Percentiles rank a stretch among this genome's conserved stretches.
These are phyloP conservation scores for Pachydiplax longipennis DNA, from an alignment of 2,888 invertebrate species.

Conservation along the genomic window DNA sequence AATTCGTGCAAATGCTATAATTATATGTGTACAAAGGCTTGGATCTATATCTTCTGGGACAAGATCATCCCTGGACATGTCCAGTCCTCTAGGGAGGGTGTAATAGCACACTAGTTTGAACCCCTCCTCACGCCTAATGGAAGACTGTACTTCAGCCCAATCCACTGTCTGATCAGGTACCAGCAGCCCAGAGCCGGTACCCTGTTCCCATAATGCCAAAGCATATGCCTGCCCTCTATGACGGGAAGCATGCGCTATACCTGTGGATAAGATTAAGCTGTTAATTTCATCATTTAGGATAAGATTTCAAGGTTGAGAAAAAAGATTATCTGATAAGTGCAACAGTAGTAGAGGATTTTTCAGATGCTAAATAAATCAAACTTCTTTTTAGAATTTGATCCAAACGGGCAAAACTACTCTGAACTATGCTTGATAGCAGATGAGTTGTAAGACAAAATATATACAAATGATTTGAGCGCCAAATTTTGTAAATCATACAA, in stretches of 20 bases:
- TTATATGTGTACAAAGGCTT: conserved; percentile 82
- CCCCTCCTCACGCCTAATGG: neutral
- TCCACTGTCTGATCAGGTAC: conserved; percentile 19
- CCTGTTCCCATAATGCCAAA: conserved; percentile 9
- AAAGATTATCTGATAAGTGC: neutral
- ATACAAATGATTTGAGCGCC: too few species aligned
- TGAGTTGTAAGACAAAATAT: too few species aligned
- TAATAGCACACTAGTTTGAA: conserved; percentile 74
- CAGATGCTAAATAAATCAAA: too few species aligned
- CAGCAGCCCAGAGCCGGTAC: conserved; percentile 11
- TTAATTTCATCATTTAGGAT: neutral
- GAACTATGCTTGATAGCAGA: too few species aligned
- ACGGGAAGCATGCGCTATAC: conserved; percentile 8
- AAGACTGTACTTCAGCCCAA: conserved; percentile 20
- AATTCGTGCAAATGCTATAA: conserved; percentile 76
- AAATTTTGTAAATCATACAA: too few species aligned
- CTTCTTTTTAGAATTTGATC: too few species aligned
- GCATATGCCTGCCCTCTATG: conserved; percentile 31
- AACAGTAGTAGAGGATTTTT: too few species aligned
- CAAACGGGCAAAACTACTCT: too few species aligned
- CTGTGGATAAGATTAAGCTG: neutral
- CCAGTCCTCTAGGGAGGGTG: conserved; percentile 61
- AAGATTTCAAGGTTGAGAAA: neutral
- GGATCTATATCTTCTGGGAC: conserved; percentile 70
- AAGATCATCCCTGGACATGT: conserved; percentile 59